phyloP scores from a whole-genome alignment of 2,888 invertebrate genomes.

The Chloroclystis v-ata region DNA sequence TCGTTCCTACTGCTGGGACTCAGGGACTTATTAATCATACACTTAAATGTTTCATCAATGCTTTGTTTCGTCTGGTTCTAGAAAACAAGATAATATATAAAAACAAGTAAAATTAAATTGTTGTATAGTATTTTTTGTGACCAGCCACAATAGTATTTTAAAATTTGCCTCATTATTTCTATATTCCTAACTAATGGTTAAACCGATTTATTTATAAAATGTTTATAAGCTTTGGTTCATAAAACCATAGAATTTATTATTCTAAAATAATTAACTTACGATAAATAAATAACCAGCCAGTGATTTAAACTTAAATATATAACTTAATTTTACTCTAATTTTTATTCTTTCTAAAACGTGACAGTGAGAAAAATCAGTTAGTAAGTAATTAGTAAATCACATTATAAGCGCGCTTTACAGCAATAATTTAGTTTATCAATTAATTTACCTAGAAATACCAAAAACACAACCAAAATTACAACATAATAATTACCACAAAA shows the following conservation, averaged over 20 bases:
- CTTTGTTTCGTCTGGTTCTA: not conserved
- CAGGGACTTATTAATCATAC: too few species aligned
- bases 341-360: not conserved
- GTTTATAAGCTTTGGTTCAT: slow-evolving; percentile 14
- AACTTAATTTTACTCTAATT: not conserved
- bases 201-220: slow-evolving; percentile 25
- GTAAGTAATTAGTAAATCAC: slow-evolving; percentile 29
- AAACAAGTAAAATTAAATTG: too few species aligned
- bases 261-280: not conserved
- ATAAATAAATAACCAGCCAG: not conserved
- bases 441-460: slow-evolving; percentile 33
- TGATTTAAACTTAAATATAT: not conserved
- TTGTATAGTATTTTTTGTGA: too few species aligned
- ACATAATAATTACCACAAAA: slow-evolving; percentile 29
- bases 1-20: too few species aligned
- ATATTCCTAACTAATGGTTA: slow-evolving; percentile 18
- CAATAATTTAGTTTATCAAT: slow-evolving; percentile 23
- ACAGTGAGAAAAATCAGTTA: not conserved
- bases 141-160: slow-evolving; percentile 1
- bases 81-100: too few species aligned
- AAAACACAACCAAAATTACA: slow-evolving; percentile 52
- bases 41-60: not conserved
- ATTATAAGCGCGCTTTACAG: slow-evolving; percentile 34
- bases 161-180: slow-evolving; percentile 8
- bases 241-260: not conserved